phyloP scores from a whole-genome alignment of 2,888 invertebrate genomes.

The Stomorhina lunata region DNA sequence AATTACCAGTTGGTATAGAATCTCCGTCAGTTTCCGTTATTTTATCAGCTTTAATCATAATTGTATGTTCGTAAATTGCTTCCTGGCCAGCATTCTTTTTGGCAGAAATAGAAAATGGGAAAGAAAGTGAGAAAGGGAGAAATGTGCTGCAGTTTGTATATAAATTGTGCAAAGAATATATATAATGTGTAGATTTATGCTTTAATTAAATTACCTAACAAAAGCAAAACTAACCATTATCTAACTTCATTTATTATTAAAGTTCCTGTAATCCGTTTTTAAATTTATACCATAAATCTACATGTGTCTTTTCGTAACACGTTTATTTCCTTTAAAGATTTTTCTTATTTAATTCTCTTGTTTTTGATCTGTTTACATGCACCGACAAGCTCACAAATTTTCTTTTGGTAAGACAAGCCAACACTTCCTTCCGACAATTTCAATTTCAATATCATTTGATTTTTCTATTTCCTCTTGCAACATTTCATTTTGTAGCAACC shows the following conservation, averaged over 20 bases:
- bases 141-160: background rate
- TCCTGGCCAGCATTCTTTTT: slow-evolving; percentile 84
- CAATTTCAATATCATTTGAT: slow-evolving; percentile 60
- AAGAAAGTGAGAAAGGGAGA: background rate
- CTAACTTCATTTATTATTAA: background rate
- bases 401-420: slow-evolving; percentile 26
- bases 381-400: slow-evolving; percentile 7
- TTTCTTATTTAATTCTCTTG: background rate
- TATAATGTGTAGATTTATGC: too few relatives aligned
- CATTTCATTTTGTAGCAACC: slow-evolving; percentile 34
- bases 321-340: slow-evolving; percentile 9
- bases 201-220: too few relatives aligned
- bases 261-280: background rate
- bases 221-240: too few relatives aligned
- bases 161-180: too few relatives aligned
- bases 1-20: slow-evolving; percentile 86
- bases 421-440: slow-evolving; percentile 61
- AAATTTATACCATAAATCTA: slow-evolving; percentile 44
- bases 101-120: slow-evolving; percentile 45
- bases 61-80: slow-evolving; percentile 85
- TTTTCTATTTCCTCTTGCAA: slow-evolving; percentile 59
- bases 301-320: slow-evolving; percentile 28
- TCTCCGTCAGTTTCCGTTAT: slow-evolving; percentile 87
- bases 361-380: background rate
- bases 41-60: slow-evolving; percentile 88